phyloP scores from a whole-genome alignment of 2,888 invertebrate species.

The Drosophila lutescens region DNA sequence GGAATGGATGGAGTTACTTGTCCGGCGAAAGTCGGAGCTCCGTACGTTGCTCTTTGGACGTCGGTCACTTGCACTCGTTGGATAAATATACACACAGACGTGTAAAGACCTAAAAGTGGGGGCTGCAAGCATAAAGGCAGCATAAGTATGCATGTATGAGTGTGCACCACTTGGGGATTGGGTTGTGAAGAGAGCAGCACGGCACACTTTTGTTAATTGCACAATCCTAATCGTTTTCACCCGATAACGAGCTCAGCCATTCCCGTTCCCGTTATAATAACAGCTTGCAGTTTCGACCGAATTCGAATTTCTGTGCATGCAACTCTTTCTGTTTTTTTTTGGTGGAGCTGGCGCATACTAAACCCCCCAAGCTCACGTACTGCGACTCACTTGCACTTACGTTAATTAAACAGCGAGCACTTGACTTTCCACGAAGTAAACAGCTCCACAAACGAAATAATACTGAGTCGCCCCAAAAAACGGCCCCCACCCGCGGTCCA shows the following conservation, averaged over 20 bases:
- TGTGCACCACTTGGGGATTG: conserved; percentile 11
- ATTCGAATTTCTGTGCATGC: conserved; percentile 71
- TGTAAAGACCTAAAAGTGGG: conserved; percentile 9
- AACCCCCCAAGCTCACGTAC: conserved; percentile 28
- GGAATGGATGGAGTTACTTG: conserved; percentile 23
- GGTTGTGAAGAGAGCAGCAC: conserved; percentile 23
- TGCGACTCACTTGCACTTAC: conserved; percentile 52
- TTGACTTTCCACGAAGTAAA: conserved; percentile 31
- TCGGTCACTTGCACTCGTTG: conserved; percentile 32
- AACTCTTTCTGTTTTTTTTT: conserved; percentile 50
- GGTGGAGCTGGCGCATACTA: conserved; percentile 26
- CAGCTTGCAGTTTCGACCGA: conserved; percentile 61
- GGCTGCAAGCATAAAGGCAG: conserved; percentile 66
- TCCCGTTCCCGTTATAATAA: conserved; percentile 52
- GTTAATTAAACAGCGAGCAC: conserved; percentile 50
- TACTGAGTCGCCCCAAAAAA: conserved; percentile 35
- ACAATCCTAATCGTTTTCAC: conserved; percentile 57
- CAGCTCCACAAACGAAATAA: conserved; percentile 50
- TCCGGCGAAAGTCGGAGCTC: conserved; percentile 64
- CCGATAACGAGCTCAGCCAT: conserved; percentile 51
- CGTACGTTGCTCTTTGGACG: conserved; percentile 67
- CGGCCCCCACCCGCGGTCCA: conserved; percentile 8
- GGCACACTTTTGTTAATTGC: conserved; percentile 64
- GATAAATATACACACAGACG: background rate
- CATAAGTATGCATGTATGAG: conserved; percentile 37